Percentiles rank a stretch among this genome's conserved stretches.
phyloP scores from a whole-genome alignment of 1,140 invertebrate genomes.

The Drosophila grimshawi region DNA sequence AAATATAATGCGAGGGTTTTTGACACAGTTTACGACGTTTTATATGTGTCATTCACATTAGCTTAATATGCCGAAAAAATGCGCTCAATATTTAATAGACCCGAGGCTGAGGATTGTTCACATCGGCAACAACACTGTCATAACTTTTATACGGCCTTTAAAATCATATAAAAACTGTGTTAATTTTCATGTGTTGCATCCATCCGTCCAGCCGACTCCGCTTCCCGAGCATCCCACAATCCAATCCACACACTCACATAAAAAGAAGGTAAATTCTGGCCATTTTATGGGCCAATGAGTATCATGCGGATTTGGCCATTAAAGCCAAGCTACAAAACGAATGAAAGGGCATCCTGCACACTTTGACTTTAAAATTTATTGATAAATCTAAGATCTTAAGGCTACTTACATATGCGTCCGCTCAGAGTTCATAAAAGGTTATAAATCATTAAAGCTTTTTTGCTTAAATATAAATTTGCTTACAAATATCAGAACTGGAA shows the following conservation, averaged over 20 bases:
- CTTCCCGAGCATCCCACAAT: not conserved
- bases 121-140: slow-evolving; percentile 49
- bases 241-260: slow-evolving; percentile 25
- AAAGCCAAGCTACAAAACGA: slow-evolving; percentile 31
- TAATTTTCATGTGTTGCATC: slow-evolving; percentile 74
- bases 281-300: slow-evolving; percentile 67
- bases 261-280: slow-evolving; percentile 60
- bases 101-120: slow-evolving; percentile 39
- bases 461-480: slow-evolving; percentile 9
- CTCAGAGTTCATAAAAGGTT: slow-evolving; percentile 14
- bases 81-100: slow-evolving; percentile 62
- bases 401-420: slow-evolving; percentile 36
- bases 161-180: slow-evolving; percentile 79
- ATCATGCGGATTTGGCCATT: slow-evolving; percentile 64
- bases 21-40: slow-evolving; percentile 50
- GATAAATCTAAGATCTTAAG: slow-evolving; percentile 73
- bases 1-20: slow-evolving; percentile 65
- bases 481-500: slow-evolving; percentile 1
- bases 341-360: slow-evolving; percentile 11
- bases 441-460: slow-evolving; percentile 24
- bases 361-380: slow-evolving; percentile 75
- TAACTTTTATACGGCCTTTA: slow-evolving; percentile 78
- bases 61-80: slow-evolving; percentile 72
- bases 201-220: not conserved
- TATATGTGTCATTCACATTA: slow-evolving; percentile 62